These are phyloP conservation scores for Bombyx huttoni DNA, from an alignment of 2,888 invertebrate genomes.

Conservation along the genomic window DNA sequence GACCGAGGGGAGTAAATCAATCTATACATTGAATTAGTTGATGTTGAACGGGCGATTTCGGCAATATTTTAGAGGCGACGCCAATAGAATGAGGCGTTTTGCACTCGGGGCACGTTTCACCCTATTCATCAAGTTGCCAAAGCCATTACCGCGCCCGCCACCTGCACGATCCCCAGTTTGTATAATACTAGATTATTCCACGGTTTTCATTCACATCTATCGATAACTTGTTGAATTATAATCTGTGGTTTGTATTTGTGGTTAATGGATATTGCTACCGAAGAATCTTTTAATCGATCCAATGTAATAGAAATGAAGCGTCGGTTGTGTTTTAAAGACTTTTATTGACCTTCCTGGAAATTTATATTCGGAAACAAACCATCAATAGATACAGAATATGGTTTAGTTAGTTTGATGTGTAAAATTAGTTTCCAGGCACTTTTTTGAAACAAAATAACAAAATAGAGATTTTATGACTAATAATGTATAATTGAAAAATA, in stretches of 20 bases:
- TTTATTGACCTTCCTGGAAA: neutral
- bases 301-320: neutral
- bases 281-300: neutral
- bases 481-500: neutral
- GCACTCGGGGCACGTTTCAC: conserved; percentile 51
- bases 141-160: conserved; percentile 57
- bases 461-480: neutral
- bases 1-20: conserved; percentile 47
- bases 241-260: neutral
- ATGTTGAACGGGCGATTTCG: conserved; percentile 58
- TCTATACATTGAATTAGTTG: conserved; percentile 64
- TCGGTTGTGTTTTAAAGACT: neutral
- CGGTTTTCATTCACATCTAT: conserved; percentile 37
- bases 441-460: too few relatives aligned
- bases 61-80: conserved; percentile 57
- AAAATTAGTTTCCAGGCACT: too few relatives aligned
- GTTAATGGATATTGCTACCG: neutral
- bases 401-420: too few relatives aligned
- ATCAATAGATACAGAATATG: too few relatives aligned
- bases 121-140: conserved; percentile 62
- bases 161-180: conserved; percentile 55
- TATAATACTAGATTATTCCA: conserved; percentile 51
- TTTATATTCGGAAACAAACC: too few relatives aligned
- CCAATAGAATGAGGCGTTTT: conserved; percentile 52
- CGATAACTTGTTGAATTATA: neutral